These are phyloP conservation scores for Ganaspis sp. DNA, from an alignment of 1,140 invertebrate species.

Conservation along the genomic window DNA sequence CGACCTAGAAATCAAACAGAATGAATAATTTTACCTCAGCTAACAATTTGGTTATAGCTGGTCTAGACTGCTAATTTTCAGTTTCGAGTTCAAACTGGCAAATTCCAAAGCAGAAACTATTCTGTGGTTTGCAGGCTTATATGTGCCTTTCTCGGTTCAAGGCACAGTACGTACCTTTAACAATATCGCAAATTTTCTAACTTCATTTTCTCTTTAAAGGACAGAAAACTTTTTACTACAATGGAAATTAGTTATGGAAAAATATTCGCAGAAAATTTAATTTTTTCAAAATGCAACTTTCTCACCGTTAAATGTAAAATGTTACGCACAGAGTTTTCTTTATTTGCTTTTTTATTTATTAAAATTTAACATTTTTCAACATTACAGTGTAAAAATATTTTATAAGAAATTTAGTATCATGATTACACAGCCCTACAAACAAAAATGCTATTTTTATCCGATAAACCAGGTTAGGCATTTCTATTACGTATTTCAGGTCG, in stretches of 20 bases:
- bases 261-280: no score
- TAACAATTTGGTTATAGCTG: constrained; percentile 12
- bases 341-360: no score
- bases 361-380: no score
- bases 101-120: constrained; percentile 23
- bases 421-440: no score
- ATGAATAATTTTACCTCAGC: not conserved
- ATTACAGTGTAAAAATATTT: no score
- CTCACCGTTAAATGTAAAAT: no score
- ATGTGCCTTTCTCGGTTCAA: not conserved
- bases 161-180: not conserved
- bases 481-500: no score
- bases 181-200: not conserved
- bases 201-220: not conserved
- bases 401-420: no score
- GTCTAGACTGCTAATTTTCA: constrained; percentile 12
- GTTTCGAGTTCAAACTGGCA: not conserved
- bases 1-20: not conserved
- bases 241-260: not conserved
- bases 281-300: no score
- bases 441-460: no score
- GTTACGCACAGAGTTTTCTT: no score
- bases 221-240: not conserved
- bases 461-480: no score
- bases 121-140: not conserved